These are phyloP conservation scores for Pyrocephalus nanus DNA, from an alignment of 2,797 vertebrate genomes.

Conservation along the genomic window DNA sequence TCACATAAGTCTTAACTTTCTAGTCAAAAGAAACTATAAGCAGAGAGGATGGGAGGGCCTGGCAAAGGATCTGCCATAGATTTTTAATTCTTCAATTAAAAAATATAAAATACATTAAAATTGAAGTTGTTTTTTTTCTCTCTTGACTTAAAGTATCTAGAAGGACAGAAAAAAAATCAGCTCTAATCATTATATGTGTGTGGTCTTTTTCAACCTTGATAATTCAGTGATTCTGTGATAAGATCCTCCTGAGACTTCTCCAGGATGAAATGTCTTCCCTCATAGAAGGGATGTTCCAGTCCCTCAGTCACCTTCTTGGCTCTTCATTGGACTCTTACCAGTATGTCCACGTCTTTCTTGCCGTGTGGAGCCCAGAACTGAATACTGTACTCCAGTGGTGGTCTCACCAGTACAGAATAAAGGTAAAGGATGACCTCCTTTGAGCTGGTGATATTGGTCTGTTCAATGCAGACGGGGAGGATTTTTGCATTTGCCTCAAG, in stretches of 20 bases:
- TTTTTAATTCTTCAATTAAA: not conserved
- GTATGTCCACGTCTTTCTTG: not conserved
- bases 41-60: not conserved
- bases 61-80: not conserved
- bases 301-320: not conserved
- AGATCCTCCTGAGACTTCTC: not conserved
- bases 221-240: not conserved
- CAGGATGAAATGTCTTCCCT: not conserved
- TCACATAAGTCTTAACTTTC: not conserved
- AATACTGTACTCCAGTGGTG: too few relatives aligned
- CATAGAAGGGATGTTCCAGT: not conserved
- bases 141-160: not conserved
- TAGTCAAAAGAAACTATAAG: not conserved
- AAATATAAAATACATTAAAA: slow-evolving; percentile 13
- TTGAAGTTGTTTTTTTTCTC: not conserved
- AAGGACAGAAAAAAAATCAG: not conserved
- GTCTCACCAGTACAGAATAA: not conserved
- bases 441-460: not conserved
- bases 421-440: not conserved
- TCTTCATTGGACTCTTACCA: not conserved
- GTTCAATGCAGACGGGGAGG: not conserved
- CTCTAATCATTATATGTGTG: not conserved
- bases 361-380: not conserved
- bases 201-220: not conserved
- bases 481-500: not conserved